Conservation (phyloP, 2,888 invertebrate species). For the Amiota minor region DNA sequence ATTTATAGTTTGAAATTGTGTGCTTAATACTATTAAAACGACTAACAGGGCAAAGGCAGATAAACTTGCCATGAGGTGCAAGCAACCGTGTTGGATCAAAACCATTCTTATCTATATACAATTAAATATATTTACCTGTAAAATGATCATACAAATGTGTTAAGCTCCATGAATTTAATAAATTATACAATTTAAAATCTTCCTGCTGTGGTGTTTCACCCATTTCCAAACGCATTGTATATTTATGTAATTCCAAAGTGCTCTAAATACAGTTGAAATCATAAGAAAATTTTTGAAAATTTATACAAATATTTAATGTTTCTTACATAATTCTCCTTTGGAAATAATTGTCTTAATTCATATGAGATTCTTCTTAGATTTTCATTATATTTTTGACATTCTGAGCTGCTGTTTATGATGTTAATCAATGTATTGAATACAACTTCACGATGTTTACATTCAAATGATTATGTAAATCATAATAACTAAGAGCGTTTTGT, state of each 20-base stretch:
- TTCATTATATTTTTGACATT: conserved; percentile 6
- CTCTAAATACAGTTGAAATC: not conserved
- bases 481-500: not conserved
- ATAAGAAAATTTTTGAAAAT: not conserved
- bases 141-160: conserved; percentile 21
- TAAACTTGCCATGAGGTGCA: no score
- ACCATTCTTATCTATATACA: no score
- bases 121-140: not conserved
- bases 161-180: conserved; percentile 9
- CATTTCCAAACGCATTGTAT: not conserved
- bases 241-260: conserved; percentile 12
- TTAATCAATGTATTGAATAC: conserved; percentile 6
- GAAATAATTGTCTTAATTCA: conserved; percentile 18
- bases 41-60: no score
- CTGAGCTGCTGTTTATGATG: not conserved
- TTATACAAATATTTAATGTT: not conserved
- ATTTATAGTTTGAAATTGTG: no score
- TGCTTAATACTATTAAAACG: no score
- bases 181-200: not conserved
- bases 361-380: not conserved
- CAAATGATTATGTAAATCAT: conserved; percentile 18
- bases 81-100: no score
- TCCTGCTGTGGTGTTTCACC: not conserved
- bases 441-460: conserved; percentile 12
- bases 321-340: conserved; percentile 17